Conservation (phyloP, 2,888 invertebrate genomes). For the Rhorus exstirpatorius region DNA sequence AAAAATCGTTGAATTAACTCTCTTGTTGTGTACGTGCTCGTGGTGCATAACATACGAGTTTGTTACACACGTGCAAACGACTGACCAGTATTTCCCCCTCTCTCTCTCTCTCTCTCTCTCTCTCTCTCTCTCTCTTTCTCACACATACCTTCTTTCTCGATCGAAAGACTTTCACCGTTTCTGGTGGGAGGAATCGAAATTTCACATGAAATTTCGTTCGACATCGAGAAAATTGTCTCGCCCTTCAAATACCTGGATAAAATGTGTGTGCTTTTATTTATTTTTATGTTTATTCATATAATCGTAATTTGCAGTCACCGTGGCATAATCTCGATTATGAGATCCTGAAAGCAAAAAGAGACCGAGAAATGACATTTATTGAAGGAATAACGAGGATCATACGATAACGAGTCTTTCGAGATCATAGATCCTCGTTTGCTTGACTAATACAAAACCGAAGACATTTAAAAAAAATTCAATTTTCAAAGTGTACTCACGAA, state of each 20-base stretch:
- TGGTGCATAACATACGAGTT: slow-evolving; percentile 52
- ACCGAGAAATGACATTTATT: slow-evolving; percentile 30
- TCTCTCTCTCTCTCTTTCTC: background rate
- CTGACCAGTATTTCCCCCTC: slow-evolving; percentile 3
- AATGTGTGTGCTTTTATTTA: slow-evolving; percentile 20
- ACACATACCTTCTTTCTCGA: background rate
- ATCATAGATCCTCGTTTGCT: slow-evolving; percentile 9
- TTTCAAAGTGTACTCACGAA: background rate
- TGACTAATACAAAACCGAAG: slow-evolving; percentile 7
- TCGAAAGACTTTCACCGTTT: slow-evolving; percentile 50
- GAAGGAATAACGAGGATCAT: background rate
- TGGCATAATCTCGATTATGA: slow-evolving; percentile 13
- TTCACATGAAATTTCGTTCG: slow-evolving; percentile 37
- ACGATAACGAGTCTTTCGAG: slow-evolving; percentile 10
- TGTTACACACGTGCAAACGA: slow-evolving; percentile 44
- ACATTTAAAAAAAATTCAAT: background rate
- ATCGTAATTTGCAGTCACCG: slow-evolving; percentile 15
- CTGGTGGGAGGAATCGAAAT: slow-evolving; percentile 50
- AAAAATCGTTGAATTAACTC: slow-evolving; percentile 29
- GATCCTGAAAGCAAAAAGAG: slow-evolving; percentile 15
- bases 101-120: background rate
- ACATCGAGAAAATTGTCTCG: background rate
- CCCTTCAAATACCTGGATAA: background rate
- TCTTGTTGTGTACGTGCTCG: slow-evolving; percentile 46
- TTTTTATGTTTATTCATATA: too few species aligned